Conservation (phyloP, 1,140 invertebrate species). For the Drosophila arawakana region DNA sequence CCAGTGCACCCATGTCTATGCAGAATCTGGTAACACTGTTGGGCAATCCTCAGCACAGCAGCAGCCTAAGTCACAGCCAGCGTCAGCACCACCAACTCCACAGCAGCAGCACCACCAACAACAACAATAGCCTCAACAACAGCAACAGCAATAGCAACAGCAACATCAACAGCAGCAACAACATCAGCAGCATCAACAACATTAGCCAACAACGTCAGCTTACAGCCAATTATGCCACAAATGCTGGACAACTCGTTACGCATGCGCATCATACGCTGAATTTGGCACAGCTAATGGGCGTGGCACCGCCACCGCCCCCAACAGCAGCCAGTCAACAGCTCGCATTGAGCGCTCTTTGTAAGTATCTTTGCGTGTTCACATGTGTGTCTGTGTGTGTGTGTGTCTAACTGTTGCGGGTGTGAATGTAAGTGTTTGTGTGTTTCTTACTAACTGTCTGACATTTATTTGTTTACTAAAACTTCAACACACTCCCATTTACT, state of each 20-base stretch:
- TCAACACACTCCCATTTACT: background rate
- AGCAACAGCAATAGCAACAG: constrained; percentile 22
- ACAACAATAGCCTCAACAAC: constrained; percentile 33
- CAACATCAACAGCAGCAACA: constrained; percentile 2
- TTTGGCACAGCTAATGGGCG: constrained; percentile 70
- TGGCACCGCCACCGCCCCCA: constrained; percentile 57
- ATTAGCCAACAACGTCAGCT: constrained; percentile 30
- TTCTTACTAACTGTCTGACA: constrained; percentile 19
- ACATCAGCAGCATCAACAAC: constrained; percentile 12
- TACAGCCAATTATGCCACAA: constrained; percentile 38
- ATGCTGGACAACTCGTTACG: constrained; percentile 32
- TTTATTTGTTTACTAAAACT: constrained; percentile 3
- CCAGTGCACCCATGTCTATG: constrained; percentile 92
- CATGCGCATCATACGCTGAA: constrained; percentile 50
- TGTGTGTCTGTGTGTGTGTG: constrained; percentile 29
- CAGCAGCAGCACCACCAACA: constrained; percentile 36
- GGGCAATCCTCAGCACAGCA: constrained; percentile 84
- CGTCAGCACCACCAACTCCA: constrained; percentile 22
- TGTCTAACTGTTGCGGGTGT: constrained; percentile 24
- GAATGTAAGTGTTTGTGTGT: constrained; percentile 20
- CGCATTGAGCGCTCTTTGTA: constrained; percentile 73
- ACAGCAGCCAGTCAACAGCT: constrained; percentile 48
- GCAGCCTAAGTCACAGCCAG: constrained; percentile 40
- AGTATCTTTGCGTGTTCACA: constrained; percentile 45
- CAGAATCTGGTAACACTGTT: constrained; percentile 94